phyloP scores from a whole-genome alignment of 2,797 vertebrate genomes.

The Sitta carolinensis region DNA sequence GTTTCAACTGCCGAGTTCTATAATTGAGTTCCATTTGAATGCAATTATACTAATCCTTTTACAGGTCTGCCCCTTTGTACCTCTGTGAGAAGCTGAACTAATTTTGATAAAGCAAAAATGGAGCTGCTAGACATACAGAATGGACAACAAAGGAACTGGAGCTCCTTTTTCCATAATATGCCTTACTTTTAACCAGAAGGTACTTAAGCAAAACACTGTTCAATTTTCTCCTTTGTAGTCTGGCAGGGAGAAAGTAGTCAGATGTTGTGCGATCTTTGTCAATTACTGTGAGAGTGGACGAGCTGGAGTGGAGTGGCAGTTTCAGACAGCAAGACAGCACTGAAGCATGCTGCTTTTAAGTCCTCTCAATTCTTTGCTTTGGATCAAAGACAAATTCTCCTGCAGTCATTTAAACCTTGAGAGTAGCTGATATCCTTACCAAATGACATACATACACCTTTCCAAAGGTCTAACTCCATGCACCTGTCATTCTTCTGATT shows the following conservation, averaged over 20 bases:
- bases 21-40: slow-evolving; percentile 6
- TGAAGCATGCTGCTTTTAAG: neutral
- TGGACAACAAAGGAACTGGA: neutral
- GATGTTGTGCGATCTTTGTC: neutral
- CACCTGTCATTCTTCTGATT: neutral
- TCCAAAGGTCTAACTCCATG: neutral
- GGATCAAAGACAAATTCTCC: slow-evolving; percentile 8
- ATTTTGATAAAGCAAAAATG: neutral
- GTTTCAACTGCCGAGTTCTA: neutral
- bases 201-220: neutral
- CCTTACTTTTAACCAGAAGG: neutral
- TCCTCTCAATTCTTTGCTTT: neutral
- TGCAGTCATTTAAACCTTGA: neutral
- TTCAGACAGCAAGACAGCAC: neutral
- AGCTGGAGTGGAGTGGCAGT: neutral
- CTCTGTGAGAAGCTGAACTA: neutral
- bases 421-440: neutral
- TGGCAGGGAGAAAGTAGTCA: neutral
- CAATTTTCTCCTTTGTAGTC: neutral
- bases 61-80: neutral
- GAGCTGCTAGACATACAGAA: neutral
- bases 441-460: neutral
- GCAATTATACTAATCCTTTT: neutral
- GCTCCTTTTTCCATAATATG: neutral
- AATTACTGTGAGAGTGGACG: neutral